These are phyloP conservation scores for Eugnorisma glareosa DNA, from an alignment of 2,888 invertebrate species.

Conservation along the genomic window DNA sequence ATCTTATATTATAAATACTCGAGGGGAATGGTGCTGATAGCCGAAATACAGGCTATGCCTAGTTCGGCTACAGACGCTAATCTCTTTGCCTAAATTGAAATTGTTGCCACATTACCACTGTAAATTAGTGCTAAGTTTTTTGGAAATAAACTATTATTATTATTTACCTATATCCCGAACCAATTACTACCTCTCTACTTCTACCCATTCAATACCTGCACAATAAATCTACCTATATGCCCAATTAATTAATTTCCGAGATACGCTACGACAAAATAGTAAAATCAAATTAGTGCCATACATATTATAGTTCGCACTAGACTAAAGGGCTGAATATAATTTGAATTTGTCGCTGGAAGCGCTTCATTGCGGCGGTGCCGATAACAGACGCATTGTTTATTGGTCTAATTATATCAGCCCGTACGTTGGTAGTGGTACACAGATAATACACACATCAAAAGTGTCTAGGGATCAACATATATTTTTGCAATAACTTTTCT, in stretches of 20 bases:
- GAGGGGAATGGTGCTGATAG: too few species aligned
- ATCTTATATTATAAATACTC: too few species aligned
- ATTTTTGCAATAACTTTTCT: too few species aligned
- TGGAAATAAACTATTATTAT: too few species aligned
- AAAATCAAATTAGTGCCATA: constrained; percentile 27
- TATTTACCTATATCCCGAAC: background rate
- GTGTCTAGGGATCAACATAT: too few species aligned
- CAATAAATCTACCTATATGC: background rate
- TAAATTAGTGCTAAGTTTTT: too few species aligned
- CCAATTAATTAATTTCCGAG: constrained; percentile 16
- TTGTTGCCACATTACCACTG: too few species aligned
- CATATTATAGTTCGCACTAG: constrained; percentile 24
- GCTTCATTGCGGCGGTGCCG: constrained; percentile 49
- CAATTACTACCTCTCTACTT: background rate
- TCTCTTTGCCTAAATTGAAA: too few species aligned
- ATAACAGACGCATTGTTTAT: constrained; percentile 50
- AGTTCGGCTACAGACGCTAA: too few species aligned
- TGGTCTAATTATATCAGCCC: constrained; percentile 33
- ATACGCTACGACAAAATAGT: constrained; percentile 15
- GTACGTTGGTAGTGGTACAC: background rate
- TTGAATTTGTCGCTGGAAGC: constrained; percentile 44
- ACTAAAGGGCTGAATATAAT: constrained; percentile 38
- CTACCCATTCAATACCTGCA: background rate
- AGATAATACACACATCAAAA: too few species aligned
- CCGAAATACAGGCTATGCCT: too few species aligned